Base-by-base conservation (phyloP, 2,113 vertebrate species). In the Barbus barbus region DNA sequence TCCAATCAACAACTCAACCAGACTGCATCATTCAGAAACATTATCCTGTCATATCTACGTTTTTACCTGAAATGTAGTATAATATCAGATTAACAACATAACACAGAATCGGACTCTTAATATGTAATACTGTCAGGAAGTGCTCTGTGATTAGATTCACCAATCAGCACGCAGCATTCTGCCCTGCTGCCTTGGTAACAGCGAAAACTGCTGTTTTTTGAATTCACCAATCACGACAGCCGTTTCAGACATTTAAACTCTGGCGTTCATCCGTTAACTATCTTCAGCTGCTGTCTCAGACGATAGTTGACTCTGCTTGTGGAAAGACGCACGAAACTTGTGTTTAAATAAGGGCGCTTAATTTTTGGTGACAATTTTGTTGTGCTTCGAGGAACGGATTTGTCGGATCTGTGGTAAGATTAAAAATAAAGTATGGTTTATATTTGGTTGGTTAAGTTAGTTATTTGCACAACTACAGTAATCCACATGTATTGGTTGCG, bases 171-270 rank as follows among this genome's bases (percentile, higher is more conserved):
- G 9, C 4, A 26, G 61, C 56, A 82, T 85, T 82, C 6, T 33
- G 9, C 74, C 12, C 41, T 2, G 85, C 81, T 86, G 13, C 89
- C 63, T 73, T 76, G 65, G 87, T 53, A 86, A 87, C 65, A 33
- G 13, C 26, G 12, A 2, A 24, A 48, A 73, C 78, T 2, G 16
- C 26, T 24, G 12, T 12, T 12, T 56, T 88, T 91, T 87, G 83
- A 93, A 94, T 26, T 36, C 56, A 83, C 94, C 94, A 95, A 95
- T 95, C 88, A 74, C 65, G 56, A 44, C 0, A 36, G 24, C 86
- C 83, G 73, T 16, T 74, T 61, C n/a, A 31, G 87, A 44, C 81
- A 91, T 94, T 94, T 95, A 94, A 95, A 92, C 74, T n/a, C n/a
- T 60, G 83, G 67, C 76, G 48, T 56, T 87, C 78, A 74, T 56